Percentiles rank a stretch among this genome's conserved stretches.
phyloP scores from a whole-genome alignment of 2,888 invertebrate species.

The Endotricha flammealis region DNA sequence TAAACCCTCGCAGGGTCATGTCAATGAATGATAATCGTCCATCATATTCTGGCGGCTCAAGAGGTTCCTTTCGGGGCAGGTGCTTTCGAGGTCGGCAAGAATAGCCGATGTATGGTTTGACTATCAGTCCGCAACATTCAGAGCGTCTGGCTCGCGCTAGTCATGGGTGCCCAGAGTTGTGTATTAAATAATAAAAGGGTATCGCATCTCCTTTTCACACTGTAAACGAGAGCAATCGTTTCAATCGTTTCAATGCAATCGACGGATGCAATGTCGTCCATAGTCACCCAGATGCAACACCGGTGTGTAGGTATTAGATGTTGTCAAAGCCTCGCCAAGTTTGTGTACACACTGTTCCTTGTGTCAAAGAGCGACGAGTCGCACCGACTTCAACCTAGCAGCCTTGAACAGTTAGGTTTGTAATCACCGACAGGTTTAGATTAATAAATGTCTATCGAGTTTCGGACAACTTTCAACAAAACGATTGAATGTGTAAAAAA shows the following conservation, averaged over 20 bases:
- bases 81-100: background rate
- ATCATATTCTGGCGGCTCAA: no score
- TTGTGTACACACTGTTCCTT: no score
- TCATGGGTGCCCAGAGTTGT: background rate
- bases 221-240: background rate
- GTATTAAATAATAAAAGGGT: background rate
- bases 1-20: no score
- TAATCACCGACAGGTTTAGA: background rate
- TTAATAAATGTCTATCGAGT: background rate
- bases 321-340: no score
- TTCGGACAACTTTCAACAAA: background rate
- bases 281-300: no score
- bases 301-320: no score
- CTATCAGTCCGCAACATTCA: constrained; percentile 5
- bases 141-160: background rate
- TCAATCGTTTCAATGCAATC: no score
- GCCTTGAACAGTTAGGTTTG: constrained; percentile 1
- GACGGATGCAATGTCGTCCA: no score
- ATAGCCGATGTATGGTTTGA: constrained; percentile 3
- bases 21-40: no score
- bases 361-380: no score
- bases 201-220: background rate
- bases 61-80: no score
- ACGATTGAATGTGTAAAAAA: constrained; percentile 5
- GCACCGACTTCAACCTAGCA: constrained; percentile 1